These are phyloP conservation scores for Anomalospiza imberbis DNA, from an alignment of 2,797 vertebrate genomes.

Conservation along the genomic window DNA sequence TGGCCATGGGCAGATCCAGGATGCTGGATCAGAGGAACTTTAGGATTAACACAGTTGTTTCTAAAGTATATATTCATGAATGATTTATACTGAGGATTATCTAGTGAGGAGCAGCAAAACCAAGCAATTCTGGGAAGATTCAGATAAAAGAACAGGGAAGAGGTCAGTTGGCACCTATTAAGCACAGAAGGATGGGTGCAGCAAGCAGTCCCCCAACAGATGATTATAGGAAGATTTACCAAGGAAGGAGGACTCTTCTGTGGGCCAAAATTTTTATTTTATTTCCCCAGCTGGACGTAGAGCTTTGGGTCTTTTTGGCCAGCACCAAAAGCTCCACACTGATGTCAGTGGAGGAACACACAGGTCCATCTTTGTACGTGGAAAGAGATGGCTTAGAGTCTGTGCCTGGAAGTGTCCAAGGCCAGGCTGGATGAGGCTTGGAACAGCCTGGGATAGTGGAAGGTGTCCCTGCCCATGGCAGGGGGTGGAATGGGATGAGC, in stretches of 20 bases:
- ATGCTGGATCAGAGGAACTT: background rate
- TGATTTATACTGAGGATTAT: background rate
- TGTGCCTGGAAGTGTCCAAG: background rate
- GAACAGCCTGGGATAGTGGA: background rate
- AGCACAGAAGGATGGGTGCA: background rate
- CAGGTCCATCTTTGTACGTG: background rate
- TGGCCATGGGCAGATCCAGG: rapidly evolving
- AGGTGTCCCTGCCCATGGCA: background rate
- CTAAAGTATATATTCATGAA: background rate
- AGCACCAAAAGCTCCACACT: background rate
- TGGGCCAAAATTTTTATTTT: background rate
- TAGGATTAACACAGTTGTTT: background rate
- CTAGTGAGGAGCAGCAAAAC: background rate
- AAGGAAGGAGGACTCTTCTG: background rate
- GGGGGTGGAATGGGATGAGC: background rate
- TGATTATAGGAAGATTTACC: background rate
- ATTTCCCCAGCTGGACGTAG: background rate
- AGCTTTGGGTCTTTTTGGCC: background rate
- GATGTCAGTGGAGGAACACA: background rate
- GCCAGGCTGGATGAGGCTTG: rapidly evolving
- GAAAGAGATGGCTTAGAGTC: background rate
- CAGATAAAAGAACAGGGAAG: background rate
- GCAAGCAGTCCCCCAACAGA: background rate
- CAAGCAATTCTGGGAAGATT: background rate
- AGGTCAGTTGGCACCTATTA: background rate